A percentile compares a stretch with the other conserved stretches of the same genome.
These are phyloP conservation scores for Synergus umbraculus DNA, from an alignment of 2,888 invertebrate genomes.

Conservation along the genomic window DNA sequence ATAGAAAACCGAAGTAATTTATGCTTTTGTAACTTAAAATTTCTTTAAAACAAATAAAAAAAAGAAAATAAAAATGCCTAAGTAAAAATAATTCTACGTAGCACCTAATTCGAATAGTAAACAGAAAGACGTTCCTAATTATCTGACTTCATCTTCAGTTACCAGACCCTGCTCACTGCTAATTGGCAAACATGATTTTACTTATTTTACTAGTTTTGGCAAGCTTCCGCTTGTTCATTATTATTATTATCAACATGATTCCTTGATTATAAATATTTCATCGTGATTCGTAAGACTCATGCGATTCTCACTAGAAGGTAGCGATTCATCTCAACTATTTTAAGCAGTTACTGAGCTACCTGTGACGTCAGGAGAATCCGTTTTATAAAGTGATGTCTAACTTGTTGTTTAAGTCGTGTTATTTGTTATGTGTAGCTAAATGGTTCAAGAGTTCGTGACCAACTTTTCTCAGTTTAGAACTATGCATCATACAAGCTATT, in stretches of 20 bases:
- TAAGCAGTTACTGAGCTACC: conserved; percentile 64
- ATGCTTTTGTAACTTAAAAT: background rate
- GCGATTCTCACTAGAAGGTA: background rate
- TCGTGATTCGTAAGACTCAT: background rate
- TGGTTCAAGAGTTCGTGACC: background rate
- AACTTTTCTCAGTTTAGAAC: background rate
- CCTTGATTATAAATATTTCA: conserved; percentile 21
- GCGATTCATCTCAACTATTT: conserved; percentile 68
- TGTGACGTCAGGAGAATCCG: conserved; percentile 22
- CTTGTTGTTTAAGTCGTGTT: background rate
- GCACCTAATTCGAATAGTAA: background rate
- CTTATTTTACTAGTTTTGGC: conserved; percentile 8
- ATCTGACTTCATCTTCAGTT: background rate
- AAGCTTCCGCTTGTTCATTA: background rate
- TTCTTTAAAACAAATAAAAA: background rate
- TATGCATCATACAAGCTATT: background rate
- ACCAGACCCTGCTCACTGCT: background rate
- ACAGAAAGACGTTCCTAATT: background rate
- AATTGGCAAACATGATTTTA: conserved; percentile 21
- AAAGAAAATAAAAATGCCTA: too few species aligned
- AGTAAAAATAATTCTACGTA: background rate
- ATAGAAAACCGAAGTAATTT: background rate
- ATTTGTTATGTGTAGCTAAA: background rate
- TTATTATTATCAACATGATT: conserved; percentile 13
- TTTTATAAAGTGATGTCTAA: background rate